These are phyloP conservation scores for Calliscelio sp. DNA, from an alignment of 2,888 invertebrate species.

Conservation along the genomic window DNA sequence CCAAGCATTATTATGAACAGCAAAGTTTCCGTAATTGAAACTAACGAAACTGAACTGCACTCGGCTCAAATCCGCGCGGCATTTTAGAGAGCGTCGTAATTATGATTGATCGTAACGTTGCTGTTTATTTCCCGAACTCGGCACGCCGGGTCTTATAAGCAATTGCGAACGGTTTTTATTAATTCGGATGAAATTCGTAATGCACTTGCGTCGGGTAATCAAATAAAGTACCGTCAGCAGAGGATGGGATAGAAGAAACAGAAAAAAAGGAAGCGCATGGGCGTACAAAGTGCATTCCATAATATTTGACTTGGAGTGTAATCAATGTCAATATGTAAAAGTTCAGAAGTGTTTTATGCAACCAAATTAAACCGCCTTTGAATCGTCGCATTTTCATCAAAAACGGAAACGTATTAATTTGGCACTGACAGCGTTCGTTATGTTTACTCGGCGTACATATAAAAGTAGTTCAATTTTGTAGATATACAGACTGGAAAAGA, in stretches of 20 bases:
- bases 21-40: constrained; percentile 44
- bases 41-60: constrained; percentile 44
- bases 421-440: constrained; percentile 54
- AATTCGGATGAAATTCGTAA: constrained; percentile 34
- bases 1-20: constrained; percentile 1
- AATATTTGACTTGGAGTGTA: constrained; percentile 59
- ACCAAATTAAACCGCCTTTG: constrained; percentile 57
- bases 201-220: constrained; percentile 42
- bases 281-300: constrained; percentile 50
- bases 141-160: constrained; percentile 31
- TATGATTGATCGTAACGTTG: constrained; percentile 58
- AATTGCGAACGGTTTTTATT: constrained; percentile 50
- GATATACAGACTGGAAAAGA: constrained; percentile 26
- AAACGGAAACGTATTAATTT: constrained; percentile 56
- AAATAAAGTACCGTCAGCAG: constrained; percentile 27
- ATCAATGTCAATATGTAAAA: constrained; percentile 64
- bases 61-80: constrained; percentile 31
- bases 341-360: constrained; percentile 54
- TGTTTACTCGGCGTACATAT: constrained; percentile 44
- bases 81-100: constrained; percentile 39
- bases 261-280: no score
- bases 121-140: constrained; percentile 40
- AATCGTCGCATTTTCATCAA: constrained; percentile 40
- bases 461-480: constrained; percentile 43
- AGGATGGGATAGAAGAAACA: no score